Evolutionary conservation across 1,140 invertebrate species (phyloP).

Genomic region (Laodelphax striatellus): DNA sequence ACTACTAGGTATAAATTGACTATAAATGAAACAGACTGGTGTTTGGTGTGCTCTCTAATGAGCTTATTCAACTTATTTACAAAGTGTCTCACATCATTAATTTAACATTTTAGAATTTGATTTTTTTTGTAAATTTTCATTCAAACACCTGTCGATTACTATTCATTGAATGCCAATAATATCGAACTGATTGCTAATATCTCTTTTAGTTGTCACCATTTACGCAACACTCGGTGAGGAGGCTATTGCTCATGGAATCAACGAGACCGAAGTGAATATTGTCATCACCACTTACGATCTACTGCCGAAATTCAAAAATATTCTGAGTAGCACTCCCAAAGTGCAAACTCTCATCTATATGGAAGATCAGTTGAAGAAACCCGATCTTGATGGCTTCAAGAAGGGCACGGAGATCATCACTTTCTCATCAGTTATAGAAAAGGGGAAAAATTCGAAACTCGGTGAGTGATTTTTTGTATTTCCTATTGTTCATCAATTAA

Average conservation of each 20-base stretch:
- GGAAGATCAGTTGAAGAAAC: constrained; percentile 68
- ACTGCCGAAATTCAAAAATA: constrained; percentile 75
- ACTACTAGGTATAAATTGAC: too few relatives aligned
- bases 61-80: too few relatives aligned
- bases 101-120: too few relatives aligned
- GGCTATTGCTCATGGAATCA: constrained; percentile 88
- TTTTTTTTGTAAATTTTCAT: too few relatives aligned
- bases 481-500: too few relatives aligned
- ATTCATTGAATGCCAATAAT: too few relatives aligned
- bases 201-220: constrained; percentile 75
- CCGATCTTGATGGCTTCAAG: constrained; percentile 53
- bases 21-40: too few relatives aligned
- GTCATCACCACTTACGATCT: constrained; percentile 84
- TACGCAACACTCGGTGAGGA: constrained; percentile 96
- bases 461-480: constrained; percentile 26
- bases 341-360: constrained; percentile 78
- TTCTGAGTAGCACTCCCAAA: constrained; percentile 51
- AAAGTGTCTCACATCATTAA: too few relatives aligned
- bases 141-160: too few relatives aligned
- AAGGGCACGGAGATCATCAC: constrained; percentile 50
- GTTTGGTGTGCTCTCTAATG: too few relatives aligned
- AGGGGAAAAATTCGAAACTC: constrained; percentile 25
- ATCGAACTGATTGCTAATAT: not conserved
- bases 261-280: constrained; percentile 87
- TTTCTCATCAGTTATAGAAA: constrained; percentile 43